Conservation (phyloP, 2,888 invertebrate species). For the Rhingia campestris region DNA sequence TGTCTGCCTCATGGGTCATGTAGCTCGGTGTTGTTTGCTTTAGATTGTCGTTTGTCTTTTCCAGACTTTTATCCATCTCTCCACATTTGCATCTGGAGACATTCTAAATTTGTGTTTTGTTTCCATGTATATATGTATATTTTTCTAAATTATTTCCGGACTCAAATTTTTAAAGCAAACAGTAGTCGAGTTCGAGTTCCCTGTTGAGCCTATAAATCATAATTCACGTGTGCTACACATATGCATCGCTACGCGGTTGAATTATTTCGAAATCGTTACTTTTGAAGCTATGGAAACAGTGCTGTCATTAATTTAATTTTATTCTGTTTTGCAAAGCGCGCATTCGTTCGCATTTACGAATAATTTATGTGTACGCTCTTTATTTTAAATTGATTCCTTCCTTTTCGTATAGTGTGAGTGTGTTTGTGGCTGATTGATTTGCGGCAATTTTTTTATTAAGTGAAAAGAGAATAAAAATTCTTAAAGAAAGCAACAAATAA, state of each 20-base stretch:
- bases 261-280: conserved; percentile 49
- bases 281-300: conserved; percentile 36
- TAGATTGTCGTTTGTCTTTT: conserved; percentile 20
- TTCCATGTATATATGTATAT: neutral
- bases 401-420: neutral
- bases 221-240: conserved; percentile 62
- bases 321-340: conserved; percentile 6
- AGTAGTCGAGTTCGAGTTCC: conserved; percentile 33
- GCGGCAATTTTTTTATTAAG: conserved; percentile 2
- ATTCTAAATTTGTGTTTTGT: conserved; percentile 21
- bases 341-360: neutral
- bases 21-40: conserved; percentile 41
- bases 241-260: conserved; percentile 61
- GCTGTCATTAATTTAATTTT: conserved; percentile 26
- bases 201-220: conserved; percentile 38
- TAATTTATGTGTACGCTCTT: conserved; percentile 1
- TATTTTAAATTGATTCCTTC: conserved; percentile 20
- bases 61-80: conserved; percentile 58
- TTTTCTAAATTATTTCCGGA: conserved; percentile 11
- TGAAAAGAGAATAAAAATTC: conserved; percentile 9
- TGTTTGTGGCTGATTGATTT: conserved; percentile 30
- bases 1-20: conserved; percentile 25
- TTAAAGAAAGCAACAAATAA: conserved; percentile 8
- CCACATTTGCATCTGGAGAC: conserved; percentile 45
- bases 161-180: conserved; percentile 50